Base-by-base conservation (phyloP, 2,113 vertebrate genomes). In the Bagarius yarrelli region DNA sequence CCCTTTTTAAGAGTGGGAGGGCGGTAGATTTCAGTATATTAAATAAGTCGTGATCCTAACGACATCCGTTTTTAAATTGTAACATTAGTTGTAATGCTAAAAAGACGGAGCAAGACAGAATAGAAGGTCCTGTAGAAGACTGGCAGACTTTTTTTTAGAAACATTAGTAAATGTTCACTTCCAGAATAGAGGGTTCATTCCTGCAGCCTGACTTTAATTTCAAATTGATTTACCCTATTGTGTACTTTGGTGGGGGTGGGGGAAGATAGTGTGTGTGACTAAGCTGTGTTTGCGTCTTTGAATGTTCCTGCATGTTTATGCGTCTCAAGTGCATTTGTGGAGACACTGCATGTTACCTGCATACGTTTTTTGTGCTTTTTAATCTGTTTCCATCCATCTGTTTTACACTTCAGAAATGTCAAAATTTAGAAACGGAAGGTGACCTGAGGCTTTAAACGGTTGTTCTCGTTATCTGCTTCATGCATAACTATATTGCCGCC, bases 131-230 rank as follows among this genome's bases (percentile, higher is more conserved):
- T 47, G 9, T 47, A 11, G 44, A 47, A 47, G 44, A 47, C 44
- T 40, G 36, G 3, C 36, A 40, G 11, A 47, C 44, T 11, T 47
- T 47, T 47, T n/a, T 47, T 40, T 6, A 11, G 44, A 47, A 47
- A 47, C 44, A 5, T 11, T 8, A 47, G 44, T 9, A 47, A 47
- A 47, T 8, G 5, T 84, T 91, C 88, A 90, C 89, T 89, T 85
- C 91, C 93, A 91, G 91, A 93, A 91, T 88, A 78, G 83, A 93
- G 90, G 92, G 89, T 91, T 91, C 91, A 93, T 93, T 89, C 89
- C 92, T 94, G 92, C 92, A 94, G 93, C 92, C 91, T 93, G 92
- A 89, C 81, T 77, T 87, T 86, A 77, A 92, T 85, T 82, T 87
- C 83, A 88, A 34, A 67, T 88, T 88, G 88, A 80, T 84, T 69